Evolutionary conservation across 2,888 invertebrate genomes (phyloP).

Genomic region (Sacculina carcini): DNA sequence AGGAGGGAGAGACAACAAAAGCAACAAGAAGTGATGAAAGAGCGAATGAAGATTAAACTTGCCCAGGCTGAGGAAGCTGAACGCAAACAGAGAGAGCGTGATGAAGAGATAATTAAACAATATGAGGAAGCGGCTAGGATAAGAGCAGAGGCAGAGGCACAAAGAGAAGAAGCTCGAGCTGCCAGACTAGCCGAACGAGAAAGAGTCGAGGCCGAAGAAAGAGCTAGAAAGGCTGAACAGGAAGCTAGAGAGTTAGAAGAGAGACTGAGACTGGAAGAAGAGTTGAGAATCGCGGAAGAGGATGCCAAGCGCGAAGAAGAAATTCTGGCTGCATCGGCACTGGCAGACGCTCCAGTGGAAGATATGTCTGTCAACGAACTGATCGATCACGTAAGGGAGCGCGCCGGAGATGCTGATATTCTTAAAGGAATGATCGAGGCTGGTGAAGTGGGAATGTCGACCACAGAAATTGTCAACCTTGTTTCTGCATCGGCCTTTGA

Average conservation of each 20-base stretch:
- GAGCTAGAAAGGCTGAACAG: slow-evolving; percentile 37
- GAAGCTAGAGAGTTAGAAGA: slow-evolving; percentile 27
- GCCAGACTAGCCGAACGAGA: slow-evolving; percentile 16
- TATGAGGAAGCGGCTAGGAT: slow-evolving; percentile 24
- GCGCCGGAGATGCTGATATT: slow-evolving; percentile 10
- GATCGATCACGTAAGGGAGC: slow-evolving; percentile 11
- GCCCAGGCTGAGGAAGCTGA: slow-evolving; percentile 21
- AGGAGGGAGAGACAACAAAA: background rate
- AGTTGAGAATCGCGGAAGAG: slow-evolving; percentile 11
- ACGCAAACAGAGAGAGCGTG: slow-evolving; percentile 29
- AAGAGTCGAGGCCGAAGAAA: slow-evolving; percentile 41
- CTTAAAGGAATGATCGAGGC: slow-evolving; percentile 9
- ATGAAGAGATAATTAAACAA: slow-evolving; percentile 10
- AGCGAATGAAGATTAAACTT: slow-evolving; percentile 3
- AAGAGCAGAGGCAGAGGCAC: slow-evolving; percentile 15
- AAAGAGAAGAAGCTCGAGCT: slow-evolving; percentile 31
- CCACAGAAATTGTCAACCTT: background rate
- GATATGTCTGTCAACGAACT: slow-evolving; percentile 11
- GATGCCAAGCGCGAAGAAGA: slow-evolving; percentile 10
- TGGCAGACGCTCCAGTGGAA: slow-evolving; percentile 8
- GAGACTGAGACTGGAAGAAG: slow-evolving; percentile 21
- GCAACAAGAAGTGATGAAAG: slow-evolving; percentile 23
- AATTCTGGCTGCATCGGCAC: slow-evolving; percentile 9
- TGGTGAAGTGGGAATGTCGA: slow-evolving; percentile 2
- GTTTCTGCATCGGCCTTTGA: background rate